Percentiles rank a stretch among this genome's conserved stretches.
phyloP scores from a whole-genome alignment of 1,140 invertebrate genomes.

The Megathymus violae region DNA sequence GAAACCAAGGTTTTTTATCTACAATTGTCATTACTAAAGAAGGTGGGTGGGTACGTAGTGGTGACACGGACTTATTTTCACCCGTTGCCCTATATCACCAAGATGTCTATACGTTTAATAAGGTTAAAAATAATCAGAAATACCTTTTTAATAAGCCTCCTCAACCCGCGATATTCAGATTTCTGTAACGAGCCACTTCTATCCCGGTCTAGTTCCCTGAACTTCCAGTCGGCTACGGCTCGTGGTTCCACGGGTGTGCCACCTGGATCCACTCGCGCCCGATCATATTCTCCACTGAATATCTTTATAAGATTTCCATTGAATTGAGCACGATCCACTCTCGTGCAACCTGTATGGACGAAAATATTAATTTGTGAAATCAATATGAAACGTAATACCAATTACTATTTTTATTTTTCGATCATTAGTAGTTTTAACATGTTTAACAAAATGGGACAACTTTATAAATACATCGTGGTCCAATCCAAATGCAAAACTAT shows the following conservation, averaged over 20 bases:
- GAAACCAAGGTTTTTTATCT: too few relatives aligned
- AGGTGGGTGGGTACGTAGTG: too few relatives aligned
- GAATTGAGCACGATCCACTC: conserved; percentile 89
- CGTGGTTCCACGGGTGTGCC: conserved; percentile 51
- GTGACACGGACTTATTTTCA: too few relatives aligned
- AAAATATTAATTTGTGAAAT: conserved; percentile 1
- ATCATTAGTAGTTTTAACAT: background rate
- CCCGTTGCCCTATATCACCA: too few relatives aligned
- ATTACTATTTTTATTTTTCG: background rate
- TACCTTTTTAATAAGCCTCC: conserved; percentile 91
- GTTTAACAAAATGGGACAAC: background rate
- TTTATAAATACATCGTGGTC: background rate
- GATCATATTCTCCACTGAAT: conserved; percentile 91
- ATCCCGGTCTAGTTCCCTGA: conserved; percentile 91
- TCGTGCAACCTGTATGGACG: conserved; percentile 85
- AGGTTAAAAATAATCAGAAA: conserved; percentile 2
- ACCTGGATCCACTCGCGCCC: conserved; percentile 56
- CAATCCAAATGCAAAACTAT: conserved; percentile 2
- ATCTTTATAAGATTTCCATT: conserved; percentile 92
- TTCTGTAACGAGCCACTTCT: conserved; percentile 89
- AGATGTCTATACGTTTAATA: too few relatives aligned
- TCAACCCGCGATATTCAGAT: conserved; percentile 91
- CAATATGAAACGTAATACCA: too few relatives aligned
- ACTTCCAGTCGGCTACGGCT: conserved; percentile 93
- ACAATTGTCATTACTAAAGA: too few relatives aligned